These are phyloP conservation scores for fruit fly (Drosophila melanogaster) DNA, from an alignment of 1,140 invertebrate species.

Conservation along the genomic window Release_6_plus_ISO1_MT NT_033777.3:29013501-29014000, in stretches of 20 bases:
- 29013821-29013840: slow-evolving; percentile 44
- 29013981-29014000: slow-evolving; percentile 15
- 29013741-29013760: not conserved
- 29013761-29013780: slow-evolving; percentile 32
- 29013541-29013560: slow-evolving; percentile 36
- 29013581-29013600: slow-evolving; percentile 32
- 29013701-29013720: slow-evolving; percentile 18
- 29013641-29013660: slow-evolving; percentile 52
- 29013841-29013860: slow-evolving; percentile 48
- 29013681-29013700: slow-evolving; percentile 39
- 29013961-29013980: slow-evolving; percentile 12
- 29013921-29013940: slow-evolving; percentile 15
- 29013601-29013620: slow-evolving; percentile 38
- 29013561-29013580: not conserved
- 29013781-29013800: slow-evolving; percentile 40
- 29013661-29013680: slow-evolving; percentile 55
- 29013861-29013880: slow-evolving; percentile 38
- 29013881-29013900: slow-evolving; percentile 41
- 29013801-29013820: slow-evolving; percentile 53
- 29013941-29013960: slow-evolving; percentile 14
- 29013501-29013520: slow-evolving; percentile 14
- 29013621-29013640: slow-evolving; percentile 77
- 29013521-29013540: slow-evolving; percentile 46
- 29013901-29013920: not conserved
- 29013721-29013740: not conserved